Conservation (phyloP, 2,113 vertebrate species). For the Arenaria interpres region DNA sequence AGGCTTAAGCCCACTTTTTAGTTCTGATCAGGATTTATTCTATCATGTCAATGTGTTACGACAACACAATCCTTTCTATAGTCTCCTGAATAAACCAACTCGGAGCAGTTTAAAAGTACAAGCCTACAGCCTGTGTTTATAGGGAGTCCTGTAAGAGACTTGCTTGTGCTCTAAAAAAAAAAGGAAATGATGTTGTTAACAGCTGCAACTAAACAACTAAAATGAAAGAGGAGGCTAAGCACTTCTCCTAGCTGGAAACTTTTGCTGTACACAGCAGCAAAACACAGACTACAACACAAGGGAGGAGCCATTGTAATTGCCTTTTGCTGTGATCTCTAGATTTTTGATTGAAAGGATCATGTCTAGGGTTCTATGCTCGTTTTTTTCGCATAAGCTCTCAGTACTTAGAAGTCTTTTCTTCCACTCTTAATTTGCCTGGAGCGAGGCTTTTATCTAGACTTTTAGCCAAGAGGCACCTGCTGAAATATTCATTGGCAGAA, state of each 20-base stretch:
- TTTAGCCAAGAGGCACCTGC: conserved; percentile 83
- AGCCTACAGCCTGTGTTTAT: background rate
- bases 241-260: conserved; percentile 23
- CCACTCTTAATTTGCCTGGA: conserved; percentile 79
- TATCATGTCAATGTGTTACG: background rate
- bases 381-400: conserved; percentile 70
- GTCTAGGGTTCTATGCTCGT: conserved; percentile 49
- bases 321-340: conserved; percentile 60
- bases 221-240: background rate
- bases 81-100: background rate
- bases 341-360: conserved; percentile 63
- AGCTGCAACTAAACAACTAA: background rate
- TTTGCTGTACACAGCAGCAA: conserved; percentile 16
- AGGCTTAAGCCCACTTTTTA: background rate
- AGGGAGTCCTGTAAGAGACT: background rate
- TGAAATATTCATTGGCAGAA: conserved; percentile 84
- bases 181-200: background rate
- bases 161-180: background rate
- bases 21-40: background rate
- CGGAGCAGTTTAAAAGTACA: background rate
- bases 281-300: conserved; percentile 24
- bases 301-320: conserved; percentile 47
- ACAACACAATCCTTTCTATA: background rate
- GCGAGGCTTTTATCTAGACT: conserved; percentile 83
- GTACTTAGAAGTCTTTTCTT: conserved; percentile 77